Evolutionary conservation across 2,113 vertebrate species (phyloP), one percentile per base, ranked within the genome.

Genomic region (Daboia siamensis): DNA sequence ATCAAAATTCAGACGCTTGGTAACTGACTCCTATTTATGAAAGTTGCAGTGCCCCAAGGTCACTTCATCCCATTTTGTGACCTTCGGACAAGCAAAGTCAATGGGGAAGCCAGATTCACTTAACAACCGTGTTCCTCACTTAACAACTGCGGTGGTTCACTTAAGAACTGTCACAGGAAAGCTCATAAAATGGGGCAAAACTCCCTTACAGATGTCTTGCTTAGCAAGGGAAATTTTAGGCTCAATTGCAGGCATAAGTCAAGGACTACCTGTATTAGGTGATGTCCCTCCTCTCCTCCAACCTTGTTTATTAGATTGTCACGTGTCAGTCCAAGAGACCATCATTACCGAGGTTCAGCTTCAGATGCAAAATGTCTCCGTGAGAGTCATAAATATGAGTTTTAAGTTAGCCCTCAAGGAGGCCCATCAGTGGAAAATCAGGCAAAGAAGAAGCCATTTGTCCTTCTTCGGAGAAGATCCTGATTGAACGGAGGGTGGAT

Each of bases 401-500:
- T 84, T 1, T 89, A 91, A n/a, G 39, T 21, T 39, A 0, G 20
- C 86, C 87, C 57, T 13, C 93, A 57, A 94, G 1, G 3, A 90
- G 57, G 4, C 29, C 17, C 13, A 90, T 90, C 48, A 3, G 3
- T 21, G 94, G 87, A 29, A 1, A 3, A 23, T 87, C 5, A 85
- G 86, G 20, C 2, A 39, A 39, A 39, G 24, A 0, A 46, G 56
- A 64, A 93, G 33, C 52, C 13, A 86, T 1, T 1, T 3, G 0
- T 15, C 85, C 26, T 5, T 7, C 3, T 91, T 87, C 0, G 64
- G 92, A 85, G 52, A 88, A 5, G 20, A 44, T 15, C 33, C 0
- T 24, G 88, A 86, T 91, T 84, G 86, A 91, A 91, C 11, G 74
- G 56, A 85, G 52, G 88, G 56, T 10, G 74, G 74, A 21, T 29